Evolutionary conservation across 2,797 vertebrate species (phyloP), one percentile per base, ranked within the genome.

Genomic region (Pangasius mekongensis): DNA sequence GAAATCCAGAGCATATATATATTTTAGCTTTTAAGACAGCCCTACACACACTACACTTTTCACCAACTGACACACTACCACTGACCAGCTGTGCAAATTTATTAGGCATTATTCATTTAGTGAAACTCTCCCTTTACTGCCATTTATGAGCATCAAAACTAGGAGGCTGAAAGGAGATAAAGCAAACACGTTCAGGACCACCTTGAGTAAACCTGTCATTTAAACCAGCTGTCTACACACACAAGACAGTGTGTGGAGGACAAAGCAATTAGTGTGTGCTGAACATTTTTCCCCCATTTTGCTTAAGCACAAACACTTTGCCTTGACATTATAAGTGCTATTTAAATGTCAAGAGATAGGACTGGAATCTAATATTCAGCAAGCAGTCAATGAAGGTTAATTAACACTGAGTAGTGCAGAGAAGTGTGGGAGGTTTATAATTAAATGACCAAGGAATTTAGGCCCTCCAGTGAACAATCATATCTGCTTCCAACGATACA

Each of bases 301-400:
- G 87, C 85, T 83, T 86, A 83, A 80, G 78, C 80, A 56, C 56
- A 33, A 89, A 88, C 91, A 92, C 92, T 92, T 91, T 88, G 90
- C 92, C 91, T 84, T 92, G 93, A 91, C 91, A 93, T 93, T 95
- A 92, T 92, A 93, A 93, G 93, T 92, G 89, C 93, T 91, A 89
- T 93, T 92, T 94, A 95, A 96, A 96, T 96, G 94, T 95, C 95
- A 92, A 89, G 92, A 90, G 90, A 92, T 86, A 91, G 91, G 92
- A 89, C 92, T 91, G 90, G 90, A 93, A 94, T 92, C 91, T 91
- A 93, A 91, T 92, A 94, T 92, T 92, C 91, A 87, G 92, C 92
- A 93, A 93, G 93, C 92, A 95, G 95, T 94, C 93, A 94, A 95
- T 95, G 93, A 95, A 96, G 94, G 95, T 96, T 96, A 95, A 96